These are phyloP conservation scores for Cynaeus angustus DNA, from an alignment of 2,888 invertebrate genomes.

Conservation along the genomic window DNA sequence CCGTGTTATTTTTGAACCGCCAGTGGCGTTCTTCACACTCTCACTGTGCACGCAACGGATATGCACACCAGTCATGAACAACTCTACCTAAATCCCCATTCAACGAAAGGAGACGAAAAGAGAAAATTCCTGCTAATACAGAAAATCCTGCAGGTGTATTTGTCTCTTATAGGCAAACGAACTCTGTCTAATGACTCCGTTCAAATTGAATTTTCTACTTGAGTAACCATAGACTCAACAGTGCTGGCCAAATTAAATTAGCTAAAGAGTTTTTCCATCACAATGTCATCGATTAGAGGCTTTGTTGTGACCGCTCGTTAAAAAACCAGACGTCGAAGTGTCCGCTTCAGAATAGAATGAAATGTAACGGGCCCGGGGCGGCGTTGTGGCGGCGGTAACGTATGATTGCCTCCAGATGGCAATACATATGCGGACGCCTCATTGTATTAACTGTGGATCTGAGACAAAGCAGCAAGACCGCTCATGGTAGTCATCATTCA, in stretches of 20 bases:
- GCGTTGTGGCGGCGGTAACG: conserved; percentile 26
- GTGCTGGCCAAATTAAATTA: conserved; percentile 46
- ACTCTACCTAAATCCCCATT: not conserved
- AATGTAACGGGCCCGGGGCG: conserved; percentile 18
- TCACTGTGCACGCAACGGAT: conserved; percentile 20
- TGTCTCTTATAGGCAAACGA: conserved; percentile 64
- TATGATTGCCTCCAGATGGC: conserved; percentile 31
- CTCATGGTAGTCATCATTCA: conserved; percentile 62
- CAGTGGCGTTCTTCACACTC: conserved; percentile 34
- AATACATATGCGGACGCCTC: conserved; percentile 45
- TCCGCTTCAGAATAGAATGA: conserved; percentile 10
- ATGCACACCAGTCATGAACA: not conserved
- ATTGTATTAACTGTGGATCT: conserved; percentile 52
- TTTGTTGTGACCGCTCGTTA: not conserved
- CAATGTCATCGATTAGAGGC: not conserved
- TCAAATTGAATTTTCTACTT: conserved; percentile 68
- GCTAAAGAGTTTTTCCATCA: conserved; percentile 8
- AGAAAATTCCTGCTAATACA: too few species aligned
- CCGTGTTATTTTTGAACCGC: conserved; percentile 42
- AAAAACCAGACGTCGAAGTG: not conserved
- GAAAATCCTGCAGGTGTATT: conserved; percentile 47
- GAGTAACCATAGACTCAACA: conserved; percentile 63
- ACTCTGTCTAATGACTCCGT: conserved; percentile 63
- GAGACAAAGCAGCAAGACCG: conserved; percentile 56
- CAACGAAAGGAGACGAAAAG: too few species aligned